Evolutionary conservation across 2,797 vertebrate species (phyloP), one percentile per base, ranked within the genome.

Genomic region (Eleutherodactylus coqui): DNA sequence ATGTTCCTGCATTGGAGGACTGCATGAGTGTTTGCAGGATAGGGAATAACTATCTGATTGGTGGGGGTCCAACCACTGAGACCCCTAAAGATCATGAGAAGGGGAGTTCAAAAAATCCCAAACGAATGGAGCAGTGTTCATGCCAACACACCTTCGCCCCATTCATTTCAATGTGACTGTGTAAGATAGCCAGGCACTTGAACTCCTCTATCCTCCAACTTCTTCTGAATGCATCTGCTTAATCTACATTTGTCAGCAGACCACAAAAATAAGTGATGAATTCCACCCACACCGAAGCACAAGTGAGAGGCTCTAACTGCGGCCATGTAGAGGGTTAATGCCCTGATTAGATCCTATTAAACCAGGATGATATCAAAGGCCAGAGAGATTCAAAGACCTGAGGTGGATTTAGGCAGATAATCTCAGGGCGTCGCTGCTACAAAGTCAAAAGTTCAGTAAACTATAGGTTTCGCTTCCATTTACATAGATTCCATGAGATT

Each of bases 231-330:
- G 14, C 5, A 64, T 64, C 60, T 16, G 27, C 27, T 6, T 53
- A 19, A 85, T 78, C 60, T 78, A 53, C 62, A 67, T 58, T 53
- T 43, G 67, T 72, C 53, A 75, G 55, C 43, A 77, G 38, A 76
- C 13, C 75, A 27, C 38, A 45, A 47, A 32, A 38, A 4, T 36
- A 75, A 69, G 21, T 7, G 14, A 24, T 45, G 8, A 49, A 51
- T 69, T 69, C 58, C 75, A 14, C 73, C 58, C 45, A 77, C 29
- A 51, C 53, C 36, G 24, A 5, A 36, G 82, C 70, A 51, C 24
- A 4, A 14, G 41, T 41, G 24, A 62, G 60, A 64, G 34, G 36
- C 4, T 27, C 38, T 16, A 41, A 45, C 27, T 7, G 58, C 36
- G 67, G 58, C n/a, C 17, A 17, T 21, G 43, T 14, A n/a, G 0